Conservation (phyloP, 2,888 invertebrate genomes). For the Euplagia quadripunctaria region DNA sequence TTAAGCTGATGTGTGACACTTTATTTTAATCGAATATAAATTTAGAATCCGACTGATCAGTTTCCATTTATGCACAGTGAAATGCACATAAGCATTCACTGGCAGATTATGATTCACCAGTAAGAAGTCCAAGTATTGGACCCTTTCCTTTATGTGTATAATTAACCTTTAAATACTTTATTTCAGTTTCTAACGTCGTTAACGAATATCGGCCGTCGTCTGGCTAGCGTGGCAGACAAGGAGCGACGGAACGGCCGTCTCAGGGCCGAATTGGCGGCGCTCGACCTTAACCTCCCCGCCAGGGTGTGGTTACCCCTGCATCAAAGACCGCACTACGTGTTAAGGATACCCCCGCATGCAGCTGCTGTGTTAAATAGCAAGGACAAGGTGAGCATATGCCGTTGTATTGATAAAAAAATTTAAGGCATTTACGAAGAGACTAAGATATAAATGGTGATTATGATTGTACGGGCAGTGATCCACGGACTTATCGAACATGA, state of each 20-base stretch:
- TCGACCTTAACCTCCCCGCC: slow-evolving; percentile 99
- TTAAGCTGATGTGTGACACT: too few relatives aligned
- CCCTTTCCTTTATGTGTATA: neutral
- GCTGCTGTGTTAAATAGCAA: slow-evolving; percentile 99
- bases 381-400: slow-evolving; percentile 90
- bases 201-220: slow-evolving; percentile 78
- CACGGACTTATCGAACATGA: too few relatives aligned
- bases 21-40: too few relatives aligned
- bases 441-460: neutral
- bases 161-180: slow-evolving; percentile 26
- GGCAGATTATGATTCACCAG: neutral
- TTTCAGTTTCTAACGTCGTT: slow-evolving; percentile 79
- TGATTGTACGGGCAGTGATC: too few relatives aligned
- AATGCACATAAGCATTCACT: neutral
- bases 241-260: slow-evolving; percentile 97
- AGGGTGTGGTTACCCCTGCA: slow-evolving; percentile 99
- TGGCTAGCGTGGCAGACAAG: slow-evolving; percentile 81
- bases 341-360: slow-evolving; percentile 98
- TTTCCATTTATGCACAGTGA: neutral
- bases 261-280: slow-evolving; percentile 96
- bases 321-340: slow-evolving; percentile 96
- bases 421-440: too few relatives aligned
- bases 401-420: neutral
- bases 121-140: neutral
- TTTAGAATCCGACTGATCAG: neutral